A percentile compares a stretch with the other conserved stretches of the same genome.
Conservation (phyloP, 2,113 vertebrate species). For the Phainopepla nitens region DNA sequence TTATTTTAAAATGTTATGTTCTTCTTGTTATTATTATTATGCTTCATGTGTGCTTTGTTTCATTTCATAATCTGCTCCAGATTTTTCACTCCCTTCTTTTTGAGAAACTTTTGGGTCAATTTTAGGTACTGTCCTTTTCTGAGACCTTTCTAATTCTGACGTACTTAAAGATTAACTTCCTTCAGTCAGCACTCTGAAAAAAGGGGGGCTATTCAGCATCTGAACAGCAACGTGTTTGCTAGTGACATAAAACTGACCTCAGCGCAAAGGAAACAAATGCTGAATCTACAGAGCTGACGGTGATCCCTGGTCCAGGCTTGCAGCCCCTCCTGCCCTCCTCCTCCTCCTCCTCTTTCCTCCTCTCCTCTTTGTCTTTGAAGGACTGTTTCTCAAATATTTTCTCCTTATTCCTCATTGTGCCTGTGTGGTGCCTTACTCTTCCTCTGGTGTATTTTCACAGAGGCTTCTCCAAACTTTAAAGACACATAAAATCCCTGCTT, state of each 20-base stretch:
- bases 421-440: background rate
- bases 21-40: background rate
- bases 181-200: background rate
- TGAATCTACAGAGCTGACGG: background rate
- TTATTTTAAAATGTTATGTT: background rate
- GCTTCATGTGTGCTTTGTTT: background rate
- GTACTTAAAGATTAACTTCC: background rate
- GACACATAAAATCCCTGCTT: background rate
- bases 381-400: background rate
- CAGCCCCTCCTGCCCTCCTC: background rate
- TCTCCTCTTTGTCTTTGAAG: background rate
- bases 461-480: background rate
- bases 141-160: background rate
- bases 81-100: background rate
- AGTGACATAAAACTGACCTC: background rate
- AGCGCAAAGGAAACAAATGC: background rate
- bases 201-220: rapidly evolving
- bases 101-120: background rate
- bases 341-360: background rate
- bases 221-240: background rate
- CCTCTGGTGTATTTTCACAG: background rate
- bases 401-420: background rate
- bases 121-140: background rate
- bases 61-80: background rate
- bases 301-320: background rate